phyloP scores from a whole-genome alignment of 2,888 invertebrate genomes.

The Serripes groenlandicus region DNA sequence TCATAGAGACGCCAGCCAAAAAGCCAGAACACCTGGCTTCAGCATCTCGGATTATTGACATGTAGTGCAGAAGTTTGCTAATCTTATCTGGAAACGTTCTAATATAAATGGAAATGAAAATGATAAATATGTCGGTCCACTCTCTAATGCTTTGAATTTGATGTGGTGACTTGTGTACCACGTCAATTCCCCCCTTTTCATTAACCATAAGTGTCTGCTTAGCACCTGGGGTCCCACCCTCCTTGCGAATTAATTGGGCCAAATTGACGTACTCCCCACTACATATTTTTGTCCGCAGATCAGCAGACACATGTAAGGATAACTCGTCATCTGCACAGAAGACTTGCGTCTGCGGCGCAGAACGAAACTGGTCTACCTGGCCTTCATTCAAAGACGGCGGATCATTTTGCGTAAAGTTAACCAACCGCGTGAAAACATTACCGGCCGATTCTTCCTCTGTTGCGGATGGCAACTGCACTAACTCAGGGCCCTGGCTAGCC shows the following conservation, averaged over 20 bases:
- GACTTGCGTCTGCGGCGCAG: too few species aligned
- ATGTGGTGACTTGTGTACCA: neutral
- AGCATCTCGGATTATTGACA: constrained; percentile 43
- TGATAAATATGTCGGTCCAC: constrained; percentile 55
- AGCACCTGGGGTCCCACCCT: neutral
- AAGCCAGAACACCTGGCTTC: constrained; percentile 25
- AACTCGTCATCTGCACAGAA: neutral
- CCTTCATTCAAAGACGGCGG: too few species aligned
- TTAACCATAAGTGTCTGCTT: neutral
- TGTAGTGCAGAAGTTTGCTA: constrained; percentile 41
- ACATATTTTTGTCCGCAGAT: neutral
- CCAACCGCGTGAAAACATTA: neutral
- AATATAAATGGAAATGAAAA: constrained; percentile 25
- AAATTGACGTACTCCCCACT: constrained; percentile 19
- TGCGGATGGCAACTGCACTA: neutral
- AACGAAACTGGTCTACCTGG: too few species aligned
- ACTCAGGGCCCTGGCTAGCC: neutral
- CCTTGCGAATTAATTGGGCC: constrained; percentile 3
- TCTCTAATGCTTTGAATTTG: constrained; percentile 28
- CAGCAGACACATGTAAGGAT: neutral
- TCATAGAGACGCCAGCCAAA: constrained; percentile 46
- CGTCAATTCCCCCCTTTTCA: neutral
- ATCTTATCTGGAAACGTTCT: constrained; percentile 5
- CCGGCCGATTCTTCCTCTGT: neutral
- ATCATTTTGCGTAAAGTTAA: too few species aligned